Evolutionary conservation across 2,797 vertebrate genomes (phyloP), one percentile per base, ranked within the genome.

Genomic region (Rhynchotus rufescens): DNA sequence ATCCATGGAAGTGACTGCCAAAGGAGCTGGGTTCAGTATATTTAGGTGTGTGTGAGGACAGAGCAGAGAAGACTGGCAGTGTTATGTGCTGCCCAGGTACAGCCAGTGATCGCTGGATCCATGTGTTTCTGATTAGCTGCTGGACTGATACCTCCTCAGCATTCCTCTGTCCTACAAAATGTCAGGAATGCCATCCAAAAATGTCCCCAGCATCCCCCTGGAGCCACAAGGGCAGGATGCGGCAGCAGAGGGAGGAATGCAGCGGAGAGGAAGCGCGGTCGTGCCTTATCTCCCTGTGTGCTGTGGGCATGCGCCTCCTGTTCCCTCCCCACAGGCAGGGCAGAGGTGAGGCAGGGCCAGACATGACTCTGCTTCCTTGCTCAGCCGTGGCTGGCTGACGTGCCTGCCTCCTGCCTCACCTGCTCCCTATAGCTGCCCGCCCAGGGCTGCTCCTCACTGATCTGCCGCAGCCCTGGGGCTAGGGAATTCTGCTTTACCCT

Each of bases 341-440:
- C 25, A n/a, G 49, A 79, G 84, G 62, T 17, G 4, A 75, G 71
- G 76, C 93, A 77, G 56, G 47, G 69, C 82, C 82, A 68, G 90
- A 44, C 86, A 32, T 7, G 89, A 95, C 83, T 80, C 88, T 72
- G 32, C 76, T 95, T 96, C 94, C 88, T 82, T 12, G n/a, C 25
- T 7, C 95, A 95, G 10, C 90, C 19, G 12, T 89, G 0, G 87
- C 96, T 20, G 95, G 91, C 42, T n/a, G n/a, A n/a, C n/a, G n/a
- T n/a, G 15, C 13, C 5, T 42, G 36, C 36, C 36, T 90, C 94
- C 95, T 96, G 93, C 93, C 96, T 56, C 5, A 28, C 84, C 87
- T 91, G 85, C 93, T 97, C 95, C 92, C 38, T 14, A 8, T 82
- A 13, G 30, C 84, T 79, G 80, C 44, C 26, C 2, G 5, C 10